phyloP scores from a whole-genome alignment of 1,140 invertebrate species.

The Tetraneura akinire region DNA sequence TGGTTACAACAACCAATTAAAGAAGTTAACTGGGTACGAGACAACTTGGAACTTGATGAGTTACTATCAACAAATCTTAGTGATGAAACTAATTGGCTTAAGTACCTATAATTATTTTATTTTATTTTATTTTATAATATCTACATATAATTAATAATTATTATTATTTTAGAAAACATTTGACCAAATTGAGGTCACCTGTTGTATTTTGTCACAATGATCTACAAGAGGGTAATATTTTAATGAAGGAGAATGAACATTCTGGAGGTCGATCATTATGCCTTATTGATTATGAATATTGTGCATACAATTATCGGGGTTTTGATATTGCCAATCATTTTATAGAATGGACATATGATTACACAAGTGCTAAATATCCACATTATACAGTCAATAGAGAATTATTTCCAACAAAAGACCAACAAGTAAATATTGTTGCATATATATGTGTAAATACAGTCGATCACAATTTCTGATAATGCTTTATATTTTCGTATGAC shows the following conservation, averaged over 20 bases:
- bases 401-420: slow-evolving; percentile 74
- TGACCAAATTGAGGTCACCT: slow-evolving; percentile 66
- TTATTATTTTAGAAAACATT: slow-evolving; percentile 58
- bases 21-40: not conserved
- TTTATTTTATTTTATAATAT: no score
- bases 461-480: no score
- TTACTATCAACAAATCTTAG: slow-evolving; percentile 15
- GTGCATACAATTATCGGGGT: slow-evolving; percentile 88
- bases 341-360: slow-evolving; percentile 92
- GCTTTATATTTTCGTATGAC: no score
- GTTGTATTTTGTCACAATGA: slow-evolving; percentile 98
- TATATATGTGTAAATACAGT: no score
- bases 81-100: slow-evolving; percentile 24
- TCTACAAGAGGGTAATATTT: slow-evolving; percentile 85
- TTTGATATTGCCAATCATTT: slow-evolving; percentile 98
- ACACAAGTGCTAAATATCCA: slow-evolving; percentile 75
- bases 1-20: slow-evolving; percentile 58
- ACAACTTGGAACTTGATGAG: slow-evolving; percentile 18
- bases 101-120: not conserved
- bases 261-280: slow-evolving; percentile 61
- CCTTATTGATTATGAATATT: slow-evolving; percentile 92
- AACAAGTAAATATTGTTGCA: slow-evolving; percentile 69
- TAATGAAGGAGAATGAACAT: slow-evolving; percentile 55
- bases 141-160: not conserved
- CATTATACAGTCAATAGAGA: slow-evolving; percentile 71